These are phyloP conservation scores for Paracanthobrama guichenoti DNA, from an alignment of 2,113 vertebrate species.

Conservation along the genomic window DNA sequence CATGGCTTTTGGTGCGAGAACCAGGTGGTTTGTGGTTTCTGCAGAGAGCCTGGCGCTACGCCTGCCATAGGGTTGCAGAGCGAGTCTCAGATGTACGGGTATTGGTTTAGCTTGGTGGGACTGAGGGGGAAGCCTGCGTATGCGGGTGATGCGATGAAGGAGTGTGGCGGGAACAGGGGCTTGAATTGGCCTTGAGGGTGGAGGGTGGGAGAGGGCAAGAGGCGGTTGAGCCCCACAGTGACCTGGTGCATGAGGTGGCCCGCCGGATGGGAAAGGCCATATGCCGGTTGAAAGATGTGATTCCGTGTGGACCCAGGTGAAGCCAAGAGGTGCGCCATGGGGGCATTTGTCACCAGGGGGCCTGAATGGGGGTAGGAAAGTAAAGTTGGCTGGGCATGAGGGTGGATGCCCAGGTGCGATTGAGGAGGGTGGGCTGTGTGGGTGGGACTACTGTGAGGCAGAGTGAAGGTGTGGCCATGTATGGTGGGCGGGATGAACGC, in stretches of 20 bases:
- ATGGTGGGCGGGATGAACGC: slow-evolving; percentile 86
- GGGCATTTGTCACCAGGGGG: slow-evolving; percentile 83
- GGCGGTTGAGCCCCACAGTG: slow-evolving; percentile 91
- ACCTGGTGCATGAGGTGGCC: slow-evolving; percentile 89
- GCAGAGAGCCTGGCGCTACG: slow-evolving; percentile 52
- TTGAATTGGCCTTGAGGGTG: slow-evolving; percentile 94
- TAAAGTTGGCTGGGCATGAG: slow-evolving; percentile 84
- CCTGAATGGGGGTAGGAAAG: slow-evolving; percentile 86
- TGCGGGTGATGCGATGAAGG: slow-evolving; percentile 93
- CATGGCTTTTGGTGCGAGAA: slow-evolving; percentile 91
- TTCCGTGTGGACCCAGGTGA: slow-evolving; percentile 87
- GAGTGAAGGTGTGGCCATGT: slow-evolving; percentile 85
- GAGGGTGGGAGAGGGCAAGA: slow-evolving; percentile 91
- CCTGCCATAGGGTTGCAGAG: slow-evolving; percentile 50
- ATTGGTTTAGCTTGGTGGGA: slow-evolving; percentile 97
- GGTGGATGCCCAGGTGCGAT: slow-evolving; percentile 82
- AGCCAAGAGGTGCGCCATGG: slow-evolving; percentile 91
- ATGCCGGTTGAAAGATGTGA: slow-evolving; percentile 86
- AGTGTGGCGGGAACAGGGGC: slow-evolving; percentile 90
- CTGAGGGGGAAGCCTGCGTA: slow-evolving; percentile 94
- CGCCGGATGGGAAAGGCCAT: slow-evolving; percentile 83
- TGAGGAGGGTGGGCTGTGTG: slow-evolving; percentile 84
- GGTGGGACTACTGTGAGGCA: slow-evolving; percentile 91
- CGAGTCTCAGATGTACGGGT: slow-evolving; percentile 89
- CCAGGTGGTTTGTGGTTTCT: slow-evolving; percentile 78